Evolutionary conservation across 1,140 invertebrate species (phyloP).

Genomic region (Homarus americanus): DNA sequence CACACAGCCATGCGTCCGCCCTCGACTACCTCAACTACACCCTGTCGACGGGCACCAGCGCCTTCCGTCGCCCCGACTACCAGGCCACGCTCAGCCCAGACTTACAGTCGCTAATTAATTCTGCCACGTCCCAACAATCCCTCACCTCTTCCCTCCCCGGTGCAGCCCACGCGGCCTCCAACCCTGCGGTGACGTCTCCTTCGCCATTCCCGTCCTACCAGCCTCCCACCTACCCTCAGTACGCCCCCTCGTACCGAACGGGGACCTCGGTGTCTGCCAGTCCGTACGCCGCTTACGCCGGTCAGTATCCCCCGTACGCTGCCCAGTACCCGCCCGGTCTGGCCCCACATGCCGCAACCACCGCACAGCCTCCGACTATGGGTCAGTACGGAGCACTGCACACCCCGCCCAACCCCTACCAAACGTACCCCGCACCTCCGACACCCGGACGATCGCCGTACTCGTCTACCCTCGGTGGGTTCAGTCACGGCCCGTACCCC

Average conservation of each 20-base stretch:
- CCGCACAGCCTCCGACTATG: slow-evolving; percentile 29
- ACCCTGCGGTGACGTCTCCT: background rate
- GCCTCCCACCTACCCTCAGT: slow-evolving; percentile 37
- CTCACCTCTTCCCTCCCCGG: slow-evolving; percentile 9
- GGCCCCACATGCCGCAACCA: slow-evolving; percentile 21
- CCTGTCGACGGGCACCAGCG: slow-evolving; percentile 26
- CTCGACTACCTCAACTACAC: slow-evolving; percentile 66
- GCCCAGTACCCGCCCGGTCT: slow-evolving; percentile 42
- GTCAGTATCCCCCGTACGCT: slow-evolving; percentile 38
- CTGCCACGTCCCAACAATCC: slow-evolving; percentile 9
- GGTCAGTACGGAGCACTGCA: slow-evolving; percentile 47
- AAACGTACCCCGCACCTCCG: slow-evolving; percentile 44
- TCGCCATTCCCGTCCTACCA: slow-evolving; percentile 38
- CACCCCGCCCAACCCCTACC: slow-evolving; percentile 42
- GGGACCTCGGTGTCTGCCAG: slow-evolving; percentile 39
- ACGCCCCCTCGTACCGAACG: slow-evolving; percentile 26
- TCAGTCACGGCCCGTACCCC: slow-evolving; percentile 56
- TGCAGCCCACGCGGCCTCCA: slow-evolving; percentile 27
- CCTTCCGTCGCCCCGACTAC: slow-evolving; percentile 59
- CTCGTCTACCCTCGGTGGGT: slow-evolving; percentile 7
- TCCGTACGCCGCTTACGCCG: slow-evolving; percentile 39
- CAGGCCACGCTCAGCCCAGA: slow-evolving; percentile 35
- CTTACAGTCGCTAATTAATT: slow-evolving; percentile 41
- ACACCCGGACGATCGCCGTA: slow-evolving; percentile 44
- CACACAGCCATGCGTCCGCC: slow-evolving; percentile 47